A percentile compares a stretch with the other conserved stretches of the same genome.
Conservation (phyloP, 2,113 vertebrate genomes). For the Ophiodon elongatus region DNA sequence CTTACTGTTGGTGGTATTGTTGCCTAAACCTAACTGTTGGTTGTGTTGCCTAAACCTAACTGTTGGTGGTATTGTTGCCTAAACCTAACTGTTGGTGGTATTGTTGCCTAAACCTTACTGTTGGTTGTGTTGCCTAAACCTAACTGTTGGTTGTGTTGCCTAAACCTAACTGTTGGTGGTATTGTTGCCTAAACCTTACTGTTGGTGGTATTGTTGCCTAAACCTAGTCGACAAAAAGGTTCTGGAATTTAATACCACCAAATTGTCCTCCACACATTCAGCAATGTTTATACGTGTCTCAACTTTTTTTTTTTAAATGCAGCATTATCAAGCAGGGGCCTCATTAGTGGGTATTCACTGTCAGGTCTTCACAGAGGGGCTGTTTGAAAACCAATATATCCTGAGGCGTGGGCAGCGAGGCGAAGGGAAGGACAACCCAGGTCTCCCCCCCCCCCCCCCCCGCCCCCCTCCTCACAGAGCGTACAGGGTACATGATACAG, state of each 20-base stretch:
- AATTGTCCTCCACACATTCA: not conserved
- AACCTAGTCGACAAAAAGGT: conserved; percentile 14
- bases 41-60: too few relatives aligned
- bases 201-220: too few relatives aligned
- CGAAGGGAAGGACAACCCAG: conserved; percentile 41
- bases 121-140: too few relatives aligned
- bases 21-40: too few relatives aligned
- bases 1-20: too few relatives aligned
- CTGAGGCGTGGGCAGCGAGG: conserved; percentile 38
- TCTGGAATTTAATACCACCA: not conserved
- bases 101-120: too few relatives aligned
- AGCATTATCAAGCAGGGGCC: not conserved
- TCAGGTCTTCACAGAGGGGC: conserved; percentile 30
- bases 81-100: too few relatives aligned
- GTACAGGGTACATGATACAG: conserved; percentile 68
- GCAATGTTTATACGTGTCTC: not conserved
- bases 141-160: too few relatives aligned
- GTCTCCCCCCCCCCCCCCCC: conserved; percentile 56
- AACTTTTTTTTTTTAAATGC: not conserved
- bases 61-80: too few relatives aligned
- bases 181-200: too few relatives aligned
- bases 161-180: too few relatives aligned
- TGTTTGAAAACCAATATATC: conserved; percentile 49
- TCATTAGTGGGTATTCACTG: conserved; percentile 24
- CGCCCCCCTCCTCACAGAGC: conserved; percentile 55